These are phyloP conservation scores for Malacosoma neustria DNA, from an alignment of 2,888 invertebrate genomes.

Conservation along the genomic window DNA sequence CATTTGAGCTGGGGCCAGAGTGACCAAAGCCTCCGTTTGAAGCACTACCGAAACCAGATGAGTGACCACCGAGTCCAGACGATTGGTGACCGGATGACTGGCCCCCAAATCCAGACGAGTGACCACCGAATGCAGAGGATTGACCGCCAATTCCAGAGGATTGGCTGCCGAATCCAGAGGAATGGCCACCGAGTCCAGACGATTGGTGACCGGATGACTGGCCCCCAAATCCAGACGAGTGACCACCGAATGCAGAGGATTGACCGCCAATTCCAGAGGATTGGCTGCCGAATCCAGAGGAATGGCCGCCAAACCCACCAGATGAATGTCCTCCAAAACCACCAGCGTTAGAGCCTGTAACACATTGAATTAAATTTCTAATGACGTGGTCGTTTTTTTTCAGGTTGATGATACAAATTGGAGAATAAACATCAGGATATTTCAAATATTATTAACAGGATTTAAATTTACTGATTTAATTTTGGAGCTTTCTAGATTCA, in stretches of 20 bases:
- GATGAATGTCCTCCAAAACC: background rate
- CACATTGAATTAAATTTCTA: too few relatives aligned
- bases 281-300: background rate
- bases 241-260: constrained; percentile 6
- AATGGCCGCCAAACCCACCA: background rate
- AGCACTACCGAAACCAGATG: constrained; percentile 1
- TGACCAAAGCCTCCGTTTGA: constrained; percentile 13
- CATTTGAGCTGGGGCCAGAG: constrained; percentile 8
- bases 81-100: constrained; percentile 1
- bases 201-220: constrained; percentile 11
- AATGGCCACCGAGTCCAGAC: constrained; percentile 8
- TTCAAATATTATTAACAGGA: background rate
- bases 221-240: constrained; percentile 4
- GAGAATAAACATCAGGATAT: too few relatives aligned
- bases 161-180: constrained; percentile 10
- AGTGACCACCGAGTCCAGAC: constrained; percentile 7
- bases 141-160: constrained; percentile 1
- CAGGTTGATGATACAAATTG: too few relatives aligned
- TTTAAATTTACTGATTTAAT: background rate
- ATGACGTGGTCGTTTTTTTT: too few relatives aligned
- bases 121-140: constrained; percentile 6
- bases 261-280: constrained; percentile 1
- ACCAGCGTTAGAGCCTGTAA: background rate
- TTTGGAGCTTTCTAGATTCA: background rate
- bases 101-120: background rate